Percentiles rank a stretch among this genome's conserved stretches.
These are phyloP conservation scores for Amphimallon solstitiale DNA, from an alignment of 2,888 invertebrate species.

Conservation along the genomic window DNA sequence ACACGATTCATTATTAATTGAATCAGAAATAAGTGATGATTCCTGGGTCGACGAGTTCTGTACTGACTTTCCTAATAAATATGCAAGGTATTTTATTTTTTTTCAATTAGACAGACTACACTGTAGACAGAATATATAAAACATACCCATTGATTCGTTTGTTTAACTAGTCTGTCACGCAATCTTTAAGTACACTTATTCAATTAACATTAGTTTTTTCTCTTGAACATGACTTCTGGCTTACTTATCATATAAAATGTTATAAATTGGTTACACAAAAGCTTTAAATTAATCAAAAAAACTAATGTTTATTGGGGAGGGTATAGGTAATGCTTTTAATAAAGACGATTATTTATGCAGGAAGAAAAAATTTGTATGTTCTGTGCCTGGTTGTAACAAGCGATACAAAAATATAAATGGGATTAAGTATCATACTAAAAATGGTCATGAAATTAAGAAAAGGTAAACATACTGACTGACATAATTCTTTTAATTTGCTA, in stretches of 20 bases:
- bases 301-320: slow-evolving; percentile 53
- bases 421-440: slow-evolving; percentile 88
- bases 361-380: slow-evolving; percentile 82
- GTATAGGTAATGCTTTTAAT: slow-evolving; percentile 58
- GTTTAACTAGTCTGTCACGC: background rate
- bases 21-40: slow-evolving; percentile 84
- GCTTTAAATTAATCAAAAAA: slow-evolving; percentile 48
- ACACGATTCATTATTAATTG: slow-evolving; percentile 60
- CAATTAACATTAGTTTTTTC: too few species aligned
- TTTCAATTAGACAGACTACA: background rate
- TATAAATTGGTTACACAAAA: background rate
- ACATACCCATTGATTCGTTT: too few species aligned
- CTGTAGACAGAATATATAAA: too few species aligned
- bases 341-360: slow-evolving; percentile 11
- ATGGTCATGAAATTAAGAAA: slow-evolving; percentile 73
- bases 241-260: too few species aligned
- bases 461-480: slow-evolving; percentile 36
- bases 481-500: background rate
- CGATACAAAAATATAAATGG: slow-evolving; percentile 90
- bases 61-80: slow-evolving; percentile 81
- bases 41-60: slow-evolving; percentile 85
- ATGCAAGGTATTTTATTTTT: slow-evolving; percentile 61
- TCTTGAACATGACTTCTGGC: too few species aligned
- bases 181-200: background rate
- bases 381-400: slow-evolving; percentile 87